Percentiles rank a stretch among this genome's conserved stretches.
These are phyloP conservation scores for Penaeus indicus DNA, from an alignment of 1,140 invertebrate species.

Conservation along the genomic window DNA sequence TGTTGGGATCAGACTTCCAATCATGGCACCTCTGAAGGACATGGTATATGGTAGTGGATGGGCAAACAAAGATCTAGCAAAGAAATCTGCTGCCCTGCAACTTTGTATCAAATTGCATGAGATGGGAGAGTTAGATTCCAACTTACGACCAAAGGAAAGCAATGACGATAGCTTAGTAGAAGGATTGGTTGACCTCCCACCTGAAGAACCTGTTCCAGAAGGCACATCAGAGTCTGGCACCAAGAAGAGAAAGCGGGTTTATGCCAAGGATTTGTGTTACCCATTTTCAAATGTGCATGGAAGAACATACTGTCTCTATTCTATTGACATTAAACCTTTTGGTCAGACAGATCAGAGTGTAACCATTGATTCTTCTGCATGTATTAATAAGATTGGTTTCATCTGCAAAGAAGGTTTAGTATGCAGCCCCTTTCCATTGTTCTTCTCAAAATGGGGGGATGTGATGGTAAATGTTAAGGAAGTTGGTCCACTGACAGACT, in stretches of 20 bases:
- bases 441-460: slow-evolving; percentile 59
- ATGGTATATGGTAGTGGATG: slow-evolving; percentile 19
- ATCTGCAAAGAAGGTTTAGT: slow-evolving; percentile 28
- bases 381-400: slow-evolving; percentile 19
- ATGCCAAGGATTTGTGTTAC: slow-evolving; percentile 40
- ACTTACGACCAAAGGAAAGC: slow-evolving; percentile 38
- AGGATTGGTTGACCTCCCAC: slow-evolving; percentile 36
- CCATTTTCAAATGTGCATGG: slow-evolving; percentile 27
- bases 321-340: slow-evolving; percentile 13
- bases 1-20: slow-evolving; percentile 46
- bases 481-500: slow-evolving; percentile 3
- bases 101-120: slow-evolving; percentile 57
- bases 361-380: slow-evolving; percentile 23
- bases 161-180: slow-evolving; percentile 33
- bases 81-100: slow-evolving; percentile 57
- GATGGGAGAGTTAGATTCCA: slow-evolving; percentile 53
- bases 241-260: slow-evolving; percentile 55
- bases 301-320: slow-evolving; percentile 23
- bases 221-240: slow-evolving; percentile 44
- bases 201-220: slow-evolving; percentile 6
- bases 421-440: slow-evolving; percentile 56
- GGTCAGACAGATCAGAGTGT: background rate
- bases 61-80: slow-evolving; percentile 57
- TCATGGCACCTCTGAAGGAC: slow-evolving; percentile 41
- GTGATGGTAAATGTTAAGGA: slow-evolving; percentile 37